Percentiles rank a stretch among this genome's conserved stretches.
Evolutionary conservation across 2,113 vertebrate genomes (phyloP).

Genomic region (Cichladusa arquata): DNA sequence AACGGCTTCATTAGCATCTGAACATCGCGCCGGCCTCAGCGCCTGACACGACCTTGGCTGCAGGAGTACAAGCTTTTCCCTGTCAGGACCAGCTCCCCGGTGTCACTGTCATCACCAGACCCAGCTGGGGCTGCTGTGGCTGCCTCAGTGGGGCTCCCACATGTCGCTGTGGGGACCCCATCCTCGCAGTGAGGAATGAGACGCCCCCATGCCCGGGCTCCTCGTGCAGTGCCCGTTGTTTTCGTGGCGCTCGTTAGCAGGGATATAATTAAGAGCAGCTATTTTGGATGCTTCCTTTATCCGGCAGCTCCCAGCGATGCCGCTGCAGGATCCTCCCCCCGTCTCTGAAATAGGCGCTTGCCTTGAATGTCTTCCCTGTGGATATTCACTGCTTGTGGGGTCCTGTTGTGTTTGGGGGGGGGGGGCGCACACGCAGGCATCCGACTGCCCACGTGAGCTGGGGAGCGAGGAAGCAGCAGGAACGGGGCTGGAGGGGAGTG

Average conservation of each 20-base stretch:
- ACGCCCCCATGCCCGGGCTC: neutral
- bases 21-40: neutral
- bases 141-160: neutral
- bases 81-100: neutral
- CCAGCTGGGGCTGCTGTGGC: neutral
- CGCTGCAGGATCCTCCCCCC: slow-evolving; percentile 33
- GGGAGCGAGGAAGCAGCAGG: neutral
- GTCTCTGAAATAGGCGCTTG: neutral
- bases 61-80: neutral
- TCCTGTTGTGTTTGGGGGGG: neutral
- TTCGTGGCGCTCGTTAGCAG: slow-evolving; percentile 22
- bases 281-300: slow-evolving; percentile 61
- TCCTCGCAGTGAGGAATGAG: accelerated
- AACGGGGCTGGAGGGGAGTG: neutral
- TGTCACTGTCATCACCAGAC: neutral
- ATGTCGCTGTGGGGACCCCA: accelerated
- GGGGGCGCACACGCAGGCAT: neutral
- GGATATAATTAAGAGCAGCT: slow-evolving; percentile 62
- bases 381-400: neutral
- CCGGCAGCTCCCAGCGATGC: slow-evolving; percentile 31
- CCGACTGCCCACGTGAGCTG: neutral
- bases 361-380: neutral
- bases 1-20: slow-evolving; percentile 62
- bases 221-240: slow-evolving; percentile 5
- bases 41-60: slow-evolving; percentile 53